Evolutionary conservation across 35 echinoderm and acorn worm genomes (phyloP).

Genomic region (Heliocidaris erythrogramma): DNA sequence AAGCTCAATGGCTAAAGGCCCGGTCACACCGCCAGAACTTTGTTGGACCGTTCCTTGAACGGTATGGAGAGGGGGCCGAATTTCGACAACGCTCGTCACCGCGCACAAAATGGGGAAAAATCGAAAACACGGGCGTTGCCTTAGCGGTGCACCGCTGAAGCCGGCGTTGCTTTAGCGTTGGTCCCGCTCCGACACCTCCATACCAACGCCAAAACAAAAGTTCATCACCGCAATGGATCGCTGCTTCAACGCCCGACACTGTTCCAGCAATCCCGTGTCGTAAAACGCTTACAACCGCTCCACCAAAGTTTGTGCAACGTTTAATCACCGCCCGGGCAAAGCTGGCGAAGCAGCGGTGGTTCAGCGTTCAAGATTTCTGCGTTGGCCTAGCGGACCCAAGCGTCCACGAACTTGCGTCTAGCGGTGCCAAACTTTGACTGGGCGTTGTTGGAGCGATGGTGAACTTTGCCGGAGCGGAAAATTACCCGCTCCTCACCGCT

Average conservation of each 20-base stretch:
- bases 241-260: constrained; percentile 39
- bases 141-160: constrained; percentile 21
- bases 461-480: constrained; percentile 24
- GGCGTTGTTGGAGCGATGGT: constrained; percentile 41
- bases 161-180: constrained; percentile 33
- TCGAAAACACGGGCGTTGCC: background rate
- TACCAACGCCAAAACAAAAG: too few relatives aligned
- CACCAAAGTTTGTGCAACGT: constrained; percentile 36
- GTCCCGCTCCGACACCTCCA: too few relatives aligned
- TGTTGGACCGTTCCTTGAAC: constrained; percentile 31
- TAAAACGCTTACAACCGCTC: constrained; percentile 42
- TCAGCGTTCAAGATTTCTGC: background rate
- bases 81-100: background rate
- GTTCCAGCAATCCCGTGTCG: constrained; percentile 34
- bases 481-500: constrained; percentile 34
- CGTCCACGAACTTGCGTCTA: constrained; percentile 26
- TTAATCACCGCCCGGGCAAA: background rate
- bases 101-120: background rate
- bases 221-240: constrained; percentile 35
- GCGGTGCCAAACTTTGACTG: constrained; percentile 36
- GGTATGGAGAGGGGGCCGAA: constrained; percentile 22
- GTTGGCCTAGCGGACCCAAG: background rate
- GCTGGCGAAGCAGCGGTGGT: background rate
- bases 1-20: too few relatives aligned
- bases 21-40: background rate